Percentiles rank a stretch among this genome's conserved stretches.
Evolutionary conservation across 1,140 invertebrate genomes (phyloP).

Genomic region (Eufriesea mexicana): DNA sequence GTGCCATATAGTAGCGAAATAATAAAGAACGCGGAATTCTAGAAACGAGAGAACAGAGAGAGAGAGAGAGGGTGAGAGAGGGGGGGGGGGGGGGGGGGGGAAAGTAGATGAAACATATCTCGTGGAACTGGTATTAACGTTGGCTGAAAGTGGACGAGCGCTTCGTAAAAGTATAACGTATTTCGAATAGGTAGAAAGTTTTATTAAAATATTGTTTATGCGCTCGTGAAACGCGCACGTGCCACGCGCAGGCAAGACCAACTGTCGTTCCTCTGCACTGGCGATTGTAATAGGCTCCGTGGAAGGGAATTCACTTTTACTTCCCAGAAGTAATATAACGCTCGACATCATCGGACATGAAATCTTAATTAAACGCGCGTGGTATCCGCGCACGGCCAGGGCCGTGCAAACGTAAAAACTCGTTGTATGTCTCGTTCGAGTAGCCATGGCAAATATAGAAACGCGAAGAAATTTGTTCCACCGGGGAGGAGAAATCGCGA

Average conservation of each 20-base stretch:
- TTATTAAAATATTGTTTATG: conserved; percentile 5
- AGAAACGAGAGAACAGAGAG: not conserved
- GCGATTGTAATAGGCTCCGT: not conserved
- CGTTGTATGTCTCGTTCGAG: not conserved
- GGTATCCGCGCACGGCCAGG: not conserved
- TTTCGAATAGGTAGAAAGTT: conserved; percentile 2
- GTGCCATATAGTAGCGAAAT: conserved; percentile 1
- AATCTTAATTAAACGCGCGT: conserved; percentile 9
- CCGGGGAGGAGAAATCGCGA: not conserved
- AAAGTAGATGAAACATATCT: conserved; percentile 27
- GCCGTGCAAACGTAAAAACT: not conserved
- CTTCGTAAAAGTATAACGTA: not conserved
- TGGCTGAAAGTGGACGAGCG: not conserved
- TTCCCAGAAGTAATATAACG: not conserved
- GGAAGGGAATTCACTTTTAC: not conserved
- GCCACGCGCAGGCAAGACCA: not conserved
- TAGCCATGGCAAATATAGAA: not conserved
- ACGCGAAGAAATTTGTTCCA: not conserved
- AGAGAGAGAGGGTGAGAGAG: not conserved
- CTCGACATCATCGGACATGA: not conserved
- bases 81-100: not conserved
- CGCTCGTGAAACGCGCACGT: too few relatives aligned
- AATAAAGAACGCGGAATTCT: conserved; percentile 30
- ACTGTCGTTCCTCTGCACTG: too few relatives aligned
- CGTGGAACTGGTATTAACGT: conserved; percentile 18